Percentiles rank a stretch among this genome's conserved stretches.
Evolutionary conservation across 2,888 invertebrate species (phyloP).

Genomic region (Empis stercorea): DNA sequence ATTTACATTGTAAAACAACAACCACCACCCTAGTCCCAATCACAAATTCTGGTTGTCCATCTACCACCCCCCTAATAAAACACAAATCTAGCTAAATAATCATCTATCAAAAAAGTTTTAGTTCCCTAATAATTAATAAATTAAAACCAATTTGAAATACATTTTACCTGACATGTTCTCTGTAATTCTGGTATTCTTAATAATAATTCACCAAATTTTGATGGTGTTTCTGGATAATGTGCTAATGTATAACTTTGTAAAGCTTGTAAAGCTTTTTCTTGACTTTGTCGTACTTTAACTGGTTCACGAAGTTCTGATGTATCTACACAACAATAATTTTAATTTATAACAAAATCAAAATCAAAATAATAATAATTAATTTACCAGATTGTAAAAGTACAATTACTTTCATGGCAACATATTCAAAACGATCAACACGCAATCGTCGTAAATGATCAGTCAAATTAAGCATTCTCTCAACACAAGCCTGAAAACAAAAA

Average conservation of each 20-base stretch:
- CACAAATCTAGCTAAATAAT: no score
- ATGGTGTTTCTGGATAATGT: conserved; percentile 84
- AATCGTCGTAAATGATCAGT: conserved; percentile 82
- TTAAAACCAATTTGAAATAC: no score
- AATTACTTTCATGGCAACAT: conserved; percentile 91
- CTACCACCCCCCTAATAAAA: no score
- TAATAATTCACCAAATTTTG: conserved; percentile 88
- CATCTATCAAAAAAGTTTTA: no score
- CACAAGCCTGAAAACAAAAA: conserved; percentile 50
- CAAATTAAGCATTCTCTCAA: conserved; percentile 88
- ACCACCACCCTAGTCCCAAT: no score
- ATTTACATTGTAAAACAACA: no score
- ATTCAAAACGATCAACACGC: conserved; percentile 88
- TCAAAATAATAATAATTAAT: no score
- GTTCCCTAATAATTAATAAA: no score
- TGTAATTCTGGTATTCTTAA: conserved; percentile 89
- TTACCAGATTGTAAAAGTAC: conserved; percentile 82
- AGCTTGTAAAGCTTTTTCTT: conserved; percentile 86
- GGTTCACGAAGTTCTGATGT: conserved; percentile 85
- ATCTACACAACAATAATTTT: conserved; percentile 41
- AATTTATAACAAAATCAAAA: not conserved
- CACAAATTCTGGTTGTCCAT: no score
- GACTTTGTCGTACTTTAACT: conserved; percentile 86
- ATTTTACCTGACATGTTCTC: conserved; percentile 80
- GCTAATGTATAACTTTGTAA: conserved; percentile 79